Evolutionary conservation across 1,140 invertebrate genomes (phyloP).

Genomic region (Drosophila fuyamai): DNA sequence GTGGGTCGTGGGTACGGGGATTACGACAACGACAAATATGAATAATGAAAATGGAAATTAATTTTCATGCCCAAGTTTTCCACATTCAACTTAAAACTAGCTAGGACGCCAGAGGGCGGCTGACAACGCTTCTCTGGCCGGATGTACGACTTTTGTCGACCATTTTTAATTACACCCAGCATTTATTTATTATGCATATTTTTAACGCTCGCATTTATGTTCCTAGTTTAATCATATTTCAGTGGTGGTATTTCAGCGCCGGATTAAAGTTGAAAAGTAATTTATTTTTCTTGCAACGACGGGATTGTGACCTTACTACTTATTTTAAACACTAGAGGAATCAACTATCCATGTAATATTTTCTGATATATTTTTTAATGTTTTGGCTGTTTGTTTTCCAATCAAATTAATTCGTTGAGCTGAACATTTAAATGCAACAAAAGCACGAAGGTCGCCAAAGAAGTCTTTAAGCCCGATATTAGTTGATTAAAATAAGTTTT

Average conservation of each 20-base stretch:
- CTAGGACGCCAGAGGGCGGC: slow-evolving; percentile 12
- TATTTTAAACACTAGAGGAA: too few species aligned
- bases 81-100: slow-evolving; percentile 56
- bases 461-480: too few species aligned
- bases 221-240: slow-evolving; percentile 41
- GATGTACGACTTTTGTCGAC: slow-evolving; percentile 44
- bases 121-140: slow-evolving; percentile 23
- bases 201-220: slow-evolving; percentile 41
- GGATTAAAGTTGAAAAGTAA: slow-evolving; percentile 49
- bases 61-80: slow-evolving; percentile 68
- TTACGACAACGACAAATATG: slow-evolving; percentile 55
- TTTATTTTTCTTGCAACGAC: slow-evolving; percentile 29
- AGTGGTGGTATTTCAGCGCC: slow-evolving; percentile 9
- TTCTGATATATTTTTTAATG: too few species aligned
- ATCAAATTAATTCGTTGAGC: too few species aligned
- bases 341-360: too few species aligned
- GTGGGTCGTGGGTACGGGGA: neutral
- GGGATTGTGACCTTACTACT: neutral
- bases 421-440: too few species aligned
- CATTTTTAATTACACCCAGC: slow-evolving; percentile 62
- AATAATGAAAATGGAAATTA: slow-evolving; percentile 77
- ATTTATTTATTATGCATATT: slow-evolving; percentile 69
- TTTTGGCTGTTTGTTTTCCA: too few species aligned
- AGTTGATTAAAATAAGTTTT: too few species aligned
- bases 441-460: too few species aligned